Conservation (phyloP, 2,797 vertebrate species). For the Echiichthys vipera region DNA sequence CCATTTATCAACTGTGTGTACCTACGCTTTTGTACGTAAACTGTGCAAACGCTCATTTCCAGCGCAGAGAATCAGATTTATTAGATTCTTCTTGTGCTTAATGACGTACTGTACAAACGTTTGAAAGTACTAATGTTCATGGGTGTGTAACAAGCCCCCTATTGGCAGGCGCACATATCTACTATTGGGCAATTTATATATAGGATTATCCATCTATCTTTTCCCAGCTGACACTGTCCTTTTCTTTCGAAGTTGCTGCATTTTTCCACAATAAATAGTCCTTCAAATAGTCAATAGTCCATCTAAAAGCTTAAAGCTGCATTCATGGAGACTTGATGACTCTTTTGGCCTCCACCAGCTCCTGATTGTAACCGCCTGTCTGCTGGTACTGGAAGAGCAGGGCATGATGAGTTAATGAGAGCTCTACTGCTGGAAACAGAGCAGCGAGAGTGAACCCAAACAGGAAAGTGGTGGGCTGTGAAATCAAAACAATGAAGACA, state of each 20-base stretch:
- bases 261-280: background rate
- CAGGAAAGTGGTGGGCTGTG: background rate
- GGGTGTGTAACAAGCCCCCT: constrained; percentile 7
- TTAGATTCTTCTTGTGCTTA: background rate
- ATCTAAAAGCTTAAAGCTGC: background rate
- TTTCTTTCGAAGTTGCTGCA: background rate
- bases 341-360: background rate
- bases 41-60: background rate
- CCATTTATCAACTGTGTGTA: constrained; percentile 14
- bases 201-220: background rate
- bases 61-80: background rate
- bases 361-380: background rate
- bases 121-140: background rate
- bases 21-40: background rate
- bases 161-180: background rate
- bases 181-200: background rate
- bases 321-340: background rate
- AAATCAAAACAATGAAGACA: background rate
- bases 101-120: background rate
- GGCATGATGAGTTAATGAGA: background rate
- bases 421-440: background rate
- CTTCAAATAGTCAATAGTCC: background rate
- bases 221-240: no score
- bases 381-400: background rate
- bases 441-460: background rate